Base-by-base conservation (phyloP, 2,888 invertebrate genomes). In the Apotomis betuletana region DNA sequence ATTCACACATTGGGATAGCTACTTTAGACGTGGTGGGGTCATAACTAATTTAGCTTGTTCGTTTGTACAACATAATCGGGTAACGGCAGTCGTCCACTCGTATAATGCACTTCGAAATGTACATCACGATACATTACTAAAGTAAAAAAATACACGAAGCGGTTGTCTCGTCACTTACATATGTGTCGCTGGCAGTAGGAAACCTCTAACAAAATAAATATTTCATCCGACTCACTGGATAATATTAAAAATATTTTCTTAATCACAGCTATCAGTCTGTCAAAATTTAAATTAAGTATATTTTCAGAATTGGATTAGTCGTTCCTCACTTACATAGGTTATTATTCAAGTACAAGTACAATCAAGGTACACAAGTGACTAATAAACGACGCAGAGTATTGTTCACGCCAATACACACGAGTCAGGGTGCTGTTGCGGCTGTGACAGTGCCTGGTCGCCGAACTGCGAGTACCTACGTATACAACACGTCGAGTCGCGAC, bases 181-280 rank as follows among this genome's bases (percentile, higher is more conserved):
- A 84, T 81, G 85, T 84, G 89, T 87, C 88, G 90, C 87, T 87
- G 91, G 90, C 91, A 90, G 89, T 90, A 89, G 87, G 92, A 90
- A 89, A 90, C 87, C 86, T 90, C 90, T 90, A 92, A 90, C 85
- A 90, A 92, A 92, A 92, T 92, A 91, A 92, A 92, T 91, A 92
- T 90, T 90, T 89, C 89, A 91, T 90, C 91, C 91, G 91, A 92
- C 90, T 92, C 93, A 92, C 93, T 93, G 93, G 93, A 92, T 90
- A 90, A 90, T 92, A 92, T 92, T 92, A 92, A 92, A 91, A 92
- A 93, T 92, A 92, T 92, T 91, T 90, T 92, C 90, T 91, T 92
- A 92, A 93, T 93, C 93, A 93, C 93, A 93, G 92, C 91, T 92
- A 92, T 93, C 93, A 93, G 93, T 93, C 93, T 93, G 93, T 92